Evolutionary conservation across 2,888 invertebrate species (phyloP).

Genomic region (Hydropsyche betteni): DNA sequence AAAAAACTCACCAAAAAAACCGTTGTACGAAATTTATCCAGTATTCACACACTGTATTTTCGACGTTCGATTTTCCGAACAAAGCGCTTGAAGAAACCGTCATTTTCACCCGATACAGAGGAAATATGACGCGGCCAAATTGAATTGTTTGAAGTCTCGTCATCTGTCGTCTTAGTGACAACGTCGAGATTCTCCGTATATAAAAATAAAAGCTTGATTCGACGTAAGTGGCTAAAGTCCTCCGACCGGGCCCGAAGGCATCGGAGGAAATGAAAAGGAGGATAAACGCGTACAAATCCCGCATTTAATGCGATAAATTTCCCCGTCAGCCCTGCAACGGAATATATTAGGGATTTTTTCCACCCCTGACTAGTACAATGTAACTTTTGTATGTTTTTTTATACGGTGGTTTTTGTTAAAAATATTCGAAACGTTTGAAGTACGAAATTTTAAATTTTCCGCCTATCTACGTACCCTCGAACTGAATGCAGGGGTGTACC

Average conservation of each 20-base stretch:
- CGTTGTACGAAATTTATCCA: not conserved
- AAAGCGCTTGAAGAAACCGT: not conserved
- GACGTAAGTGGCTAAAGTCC: not conserved
- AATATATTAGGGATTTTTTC: no score
- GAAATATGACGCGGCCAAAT: slow-evolving; percentile 5
- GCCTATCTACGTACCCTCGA: no score
- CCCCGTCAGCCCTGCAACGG: not conserved
- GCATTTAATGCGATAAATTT: not conserved
- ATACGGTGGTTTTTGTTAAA: no score
- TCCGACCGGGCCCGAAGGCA: not conserved
- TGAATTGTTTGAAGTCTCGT: slow-evolving; percentile 13
- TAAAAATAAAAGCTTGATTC: slow-evolving; percentile 20
- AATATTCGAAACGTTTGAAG: no score
- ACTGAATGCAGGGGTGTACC: no score
- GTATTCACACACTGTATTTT: not conserved
- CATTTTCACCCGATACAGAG: not conserved
- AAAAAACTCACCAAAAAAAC: not conserved
- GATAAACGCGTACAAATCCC: slow-evolving; percentile 9
- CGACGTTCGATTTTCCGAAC: not conserved
- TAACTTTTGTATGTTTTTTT: no score
- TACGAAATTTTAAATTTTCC: no score
- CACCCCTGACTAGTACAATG: no score
- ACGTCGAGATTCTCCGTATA: not conserved
- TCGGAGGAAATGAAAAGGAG: not conserved
- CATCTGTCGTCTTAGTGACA: slow-evolving; percentile 19